Evolutionary conservation across 2,113 vertebrate species (phyloP).

Genomic region (Mesembrinibis cayennensis): DNA sequence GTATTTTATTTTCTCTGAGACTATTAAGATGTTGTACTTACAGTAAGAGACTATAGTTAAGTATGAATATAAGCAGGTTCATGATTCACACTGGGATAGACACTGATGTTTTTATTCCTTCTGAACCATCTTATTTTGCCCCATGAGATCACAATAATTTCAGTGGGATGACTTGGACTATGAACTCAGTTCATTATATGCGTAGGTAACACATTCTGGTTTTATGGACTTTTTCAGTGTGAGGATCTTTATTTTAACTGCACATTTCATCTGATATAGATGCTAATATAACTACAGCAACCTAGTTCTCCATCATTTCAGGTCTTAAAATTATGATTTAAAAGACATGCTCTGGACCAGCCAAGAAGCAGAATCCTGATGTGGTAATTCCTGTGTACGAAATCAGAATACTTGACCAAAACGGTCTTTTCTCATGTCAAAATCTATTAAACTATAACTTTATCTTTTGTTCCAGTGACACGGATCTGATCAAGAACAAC

Average conservation of each 20-base stretch:
- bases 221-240: background rate
- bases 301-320: background rate
- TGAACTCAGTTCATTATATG: background rate
- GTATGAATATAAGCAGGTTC: background rate
- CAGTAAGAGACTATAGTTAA: background rate
- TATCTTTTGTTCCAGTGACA: background rate
- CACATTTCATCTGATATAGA: background rate
- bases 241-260: background rate
- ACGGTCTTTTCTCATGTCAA: background rate
- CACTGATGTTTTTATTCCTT: background rate
- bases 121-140: background rate
- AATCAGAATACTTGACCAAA: background rate
- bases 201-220: background rate
- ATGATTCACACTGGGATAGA: background rate
- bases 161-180: background rate
- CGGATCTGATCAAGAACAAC: background rate
- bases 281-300: background rate
- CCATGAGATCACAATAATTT: background rate
- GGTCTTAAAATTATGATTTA: background rate
- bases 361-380: background rate
- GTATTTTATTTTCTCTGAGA: background rate
- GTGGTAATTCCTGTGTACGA: background rate
- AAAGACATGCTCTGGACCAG: background rate
- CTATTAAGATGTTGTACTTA: background rate
- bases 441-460: background rate